A percentile compares a stretch with the other conserved stretches of the same genome.
phyloP scores from a whole-genome alignment of 1,140 invertebrate species.

The Ptiloglossa arizonensis region DNA sequence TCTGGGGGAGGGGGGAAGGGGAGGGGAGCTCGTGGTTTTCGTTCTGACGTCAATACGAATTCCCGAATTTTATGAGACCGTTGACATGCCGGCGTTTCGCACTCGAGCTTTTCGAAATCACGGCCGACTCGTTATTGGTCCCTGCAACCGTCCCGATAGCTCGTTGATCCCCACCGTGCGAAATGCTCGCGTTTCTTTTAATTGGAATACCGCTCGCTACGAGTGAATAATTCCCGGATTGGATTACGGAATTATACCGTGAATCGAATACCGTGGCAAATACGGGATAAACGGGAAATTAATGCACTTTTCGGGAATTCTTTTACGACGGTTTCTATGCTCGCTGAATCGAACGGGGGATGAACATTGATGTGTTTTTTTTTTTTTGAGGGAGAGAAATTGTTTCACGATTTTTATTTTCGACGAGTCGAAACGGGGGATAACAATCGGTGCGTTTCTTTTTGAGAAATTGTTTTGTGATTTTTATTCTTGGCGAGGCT shows the following conservation, averaged over 20 bases:
- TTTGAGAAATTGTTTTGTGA: no score
- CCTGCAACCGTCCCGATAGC: not conserved
- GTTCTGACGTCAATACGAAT: conserved; percentile 52
- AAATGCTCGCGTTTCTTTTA: not conserved
- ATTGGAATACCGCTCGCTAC: not conserved
- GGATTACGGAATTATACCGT: not conserved
- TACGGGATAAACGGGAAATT: no score
- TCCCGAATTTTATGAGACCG: conserved; percentile 56
- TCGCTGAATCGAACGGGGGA: no score
- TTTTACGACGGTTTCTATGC: no score
- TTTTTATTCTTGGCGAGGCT: no score
- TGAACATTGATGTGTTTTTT: no score
- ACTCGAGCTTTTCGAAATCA: conserved; percentile 21
- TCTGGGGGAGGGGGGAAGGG: not conserved
- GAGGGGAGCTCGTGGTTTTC: conserved; percentile 15
- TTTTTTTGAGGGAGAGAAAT: no score
- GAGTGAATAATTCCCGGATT: not conserved
- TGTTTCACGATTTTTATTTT: no score
- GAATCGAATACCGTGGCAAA: no score
- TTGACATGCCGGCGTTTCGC: conserved; percentile 9
- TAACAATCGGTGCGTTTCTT: no score
- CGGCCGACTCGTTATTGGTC: conserved; percentile 34
- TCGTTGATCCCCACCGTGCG: not conserved
- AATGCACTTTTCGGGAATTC: no score
- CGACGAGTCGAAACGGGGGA: no score